Percentiles rank a stretch among this genome's conserved stretches.
Conservation (phyloP, 2,888 invertebrate species). For the Drosophila macrospina region DNA sequence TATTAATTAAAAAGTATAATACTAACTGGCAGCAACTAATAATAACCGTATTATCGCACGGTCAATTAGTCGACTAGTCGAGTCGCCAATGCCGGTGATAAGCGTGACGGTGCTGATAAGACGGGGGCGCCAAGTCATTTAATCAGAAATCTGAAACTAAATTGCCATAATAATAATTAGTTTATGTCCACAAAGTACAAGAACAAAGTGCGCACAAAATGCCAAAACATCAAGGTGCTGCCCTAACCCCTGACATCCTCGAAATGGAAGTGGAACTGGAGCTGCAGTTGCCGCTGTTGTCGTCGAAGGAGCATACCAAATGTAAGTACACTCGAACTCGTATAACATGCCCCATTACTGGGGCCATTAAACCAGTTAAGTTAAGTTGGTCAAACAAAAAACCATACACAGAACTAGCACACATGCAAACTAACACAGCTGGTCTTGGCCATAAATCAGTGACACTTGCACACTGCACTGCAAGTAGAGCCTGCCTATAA, state of each 20-base stretch:
- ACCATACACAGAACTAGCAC: slow-evolving; percentile 35
- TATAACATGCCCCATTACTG: slow-evolving; percentile 39
- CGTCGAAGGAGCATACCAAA: slow-evolving; percentile 64
- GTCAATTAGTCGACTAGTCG: slow-evolving; percentile 44
- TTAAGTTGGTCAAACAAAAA: slow-evolving; percentile 71
- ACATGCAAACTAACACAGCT: slow-evolving; percentile 23
- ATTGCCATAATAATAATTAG: slow-evolving; percentile 55
- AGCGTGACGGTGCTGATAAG: slow-evolving; percentile 58
- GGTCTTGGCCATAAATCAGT: slow-evolving; percentile 73
- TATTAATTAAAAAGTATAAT: slow-evolving; percentile 9
- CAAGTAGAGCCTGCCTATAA: slow-evolving; percentile 43
- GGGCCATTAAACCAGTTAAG: slow-evolving; percentile 74
- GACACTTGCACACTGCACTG: slow-evolving; percentile 76
- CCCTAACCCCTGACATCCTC: slow-evolving; percentile 45
- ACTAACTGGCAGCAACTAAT: slow-evolving; percentile 12
- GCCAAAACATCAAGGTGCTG: slow-evolving; percentile 49
- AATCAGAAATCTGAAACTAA: slow-evolving; percentile 19
- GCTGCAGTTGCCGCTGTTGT: slow-evolving; percentile 56
- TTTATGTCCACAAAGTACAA: slow-evolving; percentile 37
- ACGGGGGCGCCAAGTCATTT: slow-evolving; percentile 63
- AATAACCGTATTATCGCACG: slow-evolving; percentile 35
- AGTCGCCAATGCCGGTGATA: slow-evolving; percentile 65
- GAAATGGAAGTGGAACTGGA: slow-evolving; percentile 31
- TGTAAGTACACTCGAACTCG: slow-evolving; percentile 50
- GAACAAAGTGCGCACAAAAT: slow-evolving; percentile 43